Evolutionary conservation across 2,113 vertebrate species (phyloP), one percentile per base, ranked within the genome.

Genomic region (Sterrhoptilus dennistouni): DNA sequence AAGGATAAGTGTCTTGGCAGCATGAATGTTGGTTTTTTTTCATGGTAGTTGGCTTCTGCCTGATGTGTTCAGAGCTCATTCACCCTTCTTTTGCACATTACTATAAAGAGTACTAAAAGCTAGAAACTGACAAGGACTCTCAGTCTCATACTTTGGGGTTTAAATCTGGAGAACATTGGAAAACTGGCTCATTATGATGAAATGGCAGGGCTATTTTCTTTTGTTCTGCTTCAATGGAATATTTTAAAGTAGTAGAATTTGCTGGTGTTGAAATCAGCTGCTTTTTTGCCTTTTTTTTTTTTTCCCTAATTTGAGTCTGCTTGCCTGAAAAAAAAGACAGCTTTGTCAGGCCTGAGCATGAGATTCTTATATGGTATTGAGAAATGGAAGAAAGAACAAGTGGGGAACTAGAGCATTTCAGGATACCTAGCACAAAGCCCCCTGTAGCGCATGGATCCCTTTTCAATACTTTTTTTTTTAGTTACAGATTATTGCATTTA

Each of bases 81-180:
- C 61, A 83, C n/a, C 11, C 11, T 64, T 23, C 11, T 21, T 74
- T 68, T 76, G 17, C 24, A 33, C 31, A 42, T 76, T 29, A 8
- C n/a, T 79, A n/a, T 68, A 7, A 70, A 36, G 15, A 3, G 25
- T 57, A 69, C 12, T 19, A 15, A 63, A 63, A 74, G 17, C 35
- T 28, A 86, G 71, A 22, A 74, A 52, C 1, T 75, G 36, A 40
- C 24, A 81, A 74, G 35, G 22, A 31, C 7, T 83, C 27, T 79
- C 28, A 52, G n/a, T 54, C 4, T 90, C 28, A 8, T 59, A 47
- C 27, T 54, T 66, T 50, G 36, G 12, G 3, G 4, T 36, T 36
- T 0, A 1, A 81, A 2, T 24, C n/a, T 79, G 25, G 9, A 89
- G 25, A 84, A 56, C 5, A 14, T 0, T 57, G 49, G 24, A 54